Evolutionary conservation across 2,888 invertebrate species (phyloP).

Genomic region (Caenorhabditis sp.): DNA sequence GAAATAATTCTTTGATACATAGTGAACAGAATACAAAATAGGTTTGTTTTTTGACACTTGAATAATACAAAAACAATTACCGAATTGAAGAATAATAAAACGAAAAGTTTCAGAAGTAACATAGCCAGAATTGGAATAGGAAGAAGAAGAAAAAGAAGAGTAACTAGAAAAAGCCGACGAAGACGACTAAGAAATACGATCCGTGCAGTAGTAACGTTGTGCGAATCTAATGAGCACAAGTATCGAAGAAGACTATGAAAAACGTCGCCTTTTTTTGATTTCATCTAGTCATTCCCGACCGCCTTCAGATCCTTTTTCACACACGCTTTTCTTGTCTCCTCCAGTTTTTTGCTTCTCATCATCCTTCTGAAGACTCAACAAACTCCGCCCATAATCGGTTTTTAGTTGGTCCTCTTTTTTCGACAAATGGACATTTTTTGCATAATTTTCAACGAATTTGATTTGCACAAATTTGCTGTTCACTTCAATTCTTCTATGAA

Average conservation of each 20-base stretch:
- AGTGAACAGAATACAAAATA: too few species aligned
- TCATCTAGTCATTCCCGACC: too few species aligned
- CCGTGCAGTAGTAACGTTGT: constrained; percentile 8
- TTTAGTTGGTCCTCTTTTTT: neutral
- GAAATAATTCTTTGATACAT: too few species aligned
- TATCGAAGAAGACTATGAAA: constrained; percentile 21
- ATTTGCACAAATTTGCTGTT: neutral
- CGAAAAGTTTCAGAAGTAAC: neutral
- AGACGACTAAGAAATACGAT: constrained; percentile 40
- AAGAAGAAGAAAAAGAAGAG: constrained; percentile 2
- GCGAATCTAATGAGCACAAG: constrained; percentile 41
- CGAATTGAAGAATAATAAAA: neutral
- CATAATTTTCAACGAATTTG: neutral
- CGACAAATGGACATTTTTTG: neutral
- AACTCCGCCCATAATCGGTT: neutral
- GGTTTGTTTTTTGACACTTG: too few species aligned
- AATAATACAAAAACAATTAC: neutral
- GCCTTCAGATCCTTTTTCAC: neutral
- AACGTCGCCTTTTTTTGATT: neutral
- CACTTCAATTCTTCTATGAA: neutral
- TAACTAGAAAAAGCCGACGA: neutral
- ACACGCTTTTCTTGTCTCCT: neutral
- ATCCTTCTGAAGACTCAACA: neutral
- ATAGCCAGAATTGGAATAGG: neutral
- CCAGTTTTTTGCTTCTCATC: neutral